These are phyloP conservation scores for Gadopsis marmoratus DNA, from an alignment of 2,797 vertebrate species.

Conservation along the genomic window DNA sequence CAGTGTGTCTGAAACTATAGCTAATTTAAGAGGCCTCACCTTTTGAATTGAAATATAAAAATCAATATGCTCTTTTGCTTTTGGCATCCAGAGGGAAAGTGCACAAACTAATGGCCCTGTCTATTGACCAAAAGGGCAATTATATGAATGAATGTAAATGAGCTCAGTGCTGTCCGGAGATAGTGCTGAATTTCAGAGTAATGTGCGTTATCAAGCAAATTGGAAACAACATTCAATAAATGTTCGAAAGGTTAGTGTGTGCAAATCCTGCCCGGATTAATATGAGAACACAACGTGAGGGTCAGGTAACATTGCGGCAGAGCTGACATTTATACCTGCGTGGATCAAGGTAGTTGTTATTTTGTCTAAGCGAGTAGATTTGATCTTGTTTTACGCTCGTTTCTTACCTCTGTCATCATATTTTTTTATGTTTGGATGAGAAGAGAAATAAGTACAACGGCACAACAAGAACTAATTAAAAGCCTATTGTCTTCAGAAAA, in stretches of 20 bases:
- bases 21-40: slow-evolving; percentile 78
- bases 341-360: slow-evolving; percentile 25
- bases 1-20: slow-evolving; percentile 32
- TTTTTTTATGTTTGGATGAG: slow-evolving; percentile 1
- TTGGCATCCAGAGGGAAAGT: slow-evolving; percentile 49
- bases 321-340: slow-evolving; percentile 59
- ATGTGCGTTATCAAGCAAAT: slow-evolving; percentile 69
- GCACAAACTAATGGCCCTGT: slow-evolving; percentile 63
- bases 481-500: slow-evolving; percentile 18
- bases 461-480: slow-evolving; percentile 49
- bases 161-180: slow-evolving; percentile 56
- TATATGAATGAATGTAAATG: slow-evolving; percentile 79
- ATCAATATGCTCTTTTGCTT: slow-evolving; percentile 71
- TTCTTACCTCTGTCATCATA: background rate
- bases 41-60: slow-evolving; percentile 77
- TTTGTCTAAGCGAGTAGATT: slow-evolving; percentile 9
- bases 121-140: slow-evolving; percentile 77
- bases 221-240: slow-evolving; percentile 53
- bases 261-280: slow-evolving; percentile 51
- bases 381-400: slow-evolving; percentile 10
- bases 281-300: slow-evolving; percentile 24
- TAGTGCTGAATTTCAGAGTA: slow-evolving; percentile 49
- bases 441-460: slow-evolving; percentile 15
- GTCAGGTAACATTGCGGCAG: slow-evolving; percentile 23
- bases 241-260: slow-evolving; percentile 62